These are phyloP conservation scores for Cataglyphis hispanica DNA, from an alignment of 1,140 invertebrate genomes.

Conservation along the genomic window DNA sequence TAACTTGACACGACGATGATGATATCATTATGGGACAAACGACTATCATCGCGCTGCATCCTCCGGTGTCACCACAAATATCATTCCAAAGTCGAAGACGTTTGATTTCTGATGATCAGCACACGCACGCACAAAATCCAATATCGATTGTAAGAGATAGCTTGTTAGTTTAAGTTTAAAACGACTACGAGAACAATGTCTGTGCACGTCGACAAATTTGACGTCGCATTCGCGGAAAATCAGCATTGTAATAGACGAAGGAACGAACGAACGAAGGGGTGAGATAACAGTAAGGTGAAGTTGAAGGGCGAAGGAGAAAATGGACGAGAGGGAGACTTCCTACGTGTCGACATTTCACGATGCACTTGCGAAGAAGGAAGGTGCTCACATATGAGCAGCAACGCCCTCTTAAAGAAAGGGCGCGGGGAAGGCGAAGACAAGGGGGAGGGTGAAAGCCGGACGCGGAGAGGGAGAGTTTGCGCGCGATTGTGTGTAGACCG, in stretches of 20 bases:
- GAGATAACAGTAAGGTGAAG: slow-evolving; percentile 55
- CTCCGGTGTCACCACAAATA: slow-evolving; percentile 9
- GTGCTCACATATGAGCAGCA: slow-evolving; percentile 70
- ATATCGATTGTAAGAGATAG: slow-evolving; percentile 54
- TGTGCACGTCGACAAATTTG: slow-evolving; percentile 72
- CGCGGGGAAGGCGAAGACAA: neutral
- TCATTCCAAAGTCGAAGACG: neutral
- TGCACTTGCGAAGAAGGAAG: slow-evolving; percentile 57
- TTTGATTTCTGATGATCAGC: neutral
- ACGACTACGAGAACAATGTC: slow-evolving; percentile 64
- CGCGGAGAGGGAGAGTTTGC: slow-evolving; percentile 61
- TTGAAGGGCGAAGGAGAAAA: slow-evolving; percentile 47
- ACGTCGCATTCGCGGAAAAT: slow-evolving; percentile 73
- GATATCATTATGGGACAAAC: slow-evolving; percentile 26
- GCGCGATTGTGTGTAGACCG: slow-evolving; percentile 83
- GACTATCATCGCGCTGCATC: neutral
- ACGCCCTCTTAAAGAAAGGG: slow-evolving; percentile 62
- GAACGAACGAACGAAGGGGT: neutral
- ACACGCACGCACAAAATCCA: slow-evolving; percentile 59
- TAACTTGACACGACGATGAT: slow-evolving; percentile 16
- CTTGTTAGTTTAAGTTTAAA: slow-evolving; percentile 57
- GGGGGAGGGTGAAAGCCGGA: slow-evolving; percentile 16
- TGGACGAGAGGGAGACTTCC: slow-evolving; percentile 36
- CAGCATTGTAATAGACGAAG: slow-evolving; percentile 48
- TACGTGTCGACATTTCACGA: slow-evolving; percentile 50